phyloP scores from a whole-genome alignment of 2,797 vertebrate species.

The Momotus momota region DNA sequence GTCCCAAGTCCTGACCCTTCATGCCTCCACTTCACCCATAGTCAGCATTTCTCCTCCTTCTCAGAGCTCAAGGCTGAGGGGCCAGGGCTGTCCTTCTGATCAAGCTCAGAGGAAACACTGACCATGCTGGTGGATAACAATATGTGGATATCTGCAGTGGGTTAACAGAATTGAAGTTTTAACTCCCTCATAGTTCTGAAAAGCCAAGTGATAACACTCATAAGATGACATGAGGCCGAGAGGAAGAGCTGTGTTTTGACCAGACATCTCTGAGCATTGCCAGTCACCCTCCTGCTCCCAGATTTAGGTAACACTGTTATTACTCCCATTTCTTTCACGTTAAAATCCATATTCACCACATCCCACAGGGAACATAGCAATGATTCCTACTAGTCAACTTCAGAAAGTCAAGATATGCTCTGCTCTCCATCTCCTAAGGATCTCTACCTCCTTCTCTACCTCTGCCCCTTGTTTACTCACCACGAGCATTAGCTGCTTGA shows the following conservation, averaged over 20 bases:
- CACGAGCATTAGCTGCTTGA: not conserved
- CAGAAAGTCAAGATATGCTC: not conserved
- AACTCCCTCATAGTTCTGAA: not conserved
- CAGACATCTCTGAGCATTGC: not conserved
- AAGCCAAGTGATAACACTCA: not conserved
- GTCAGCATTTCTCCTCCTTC: not conserved
- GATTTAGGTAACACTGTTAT: not conserved
- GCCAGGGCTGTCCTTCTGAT: not conserved
- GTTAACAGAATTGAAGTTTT: not conserved
- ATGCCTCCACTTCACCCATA: not conserved
- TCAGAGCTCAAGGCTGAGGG: not conserved
- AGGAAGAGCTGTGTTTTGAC: not conserved
- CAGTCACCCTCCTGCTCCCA: not conserved
- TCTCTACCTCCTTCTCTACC: not conserved
- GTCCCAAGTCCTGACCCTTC: not conserved
- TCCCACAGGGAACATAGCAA: not conserved
- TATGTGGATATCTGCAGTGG: rapidly evolving
- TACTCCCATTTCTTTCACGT: not conserved
- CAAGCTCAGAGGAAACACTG: not conserved
- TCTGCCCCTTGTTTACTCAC: not conserved
- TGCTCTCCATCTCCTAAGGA: not conserved
- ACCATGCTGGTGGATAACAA: not conserved
- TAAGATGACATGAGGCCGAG: not conserved
- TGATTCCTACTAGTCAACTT: not conserved
- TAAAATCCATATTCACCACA: not conserved